These are phyloP conservation scores for Synanceia verrucosa DNA, from an alignment of 2,797 vertebrate genomes.

Conservation along the genomic window DNA sequence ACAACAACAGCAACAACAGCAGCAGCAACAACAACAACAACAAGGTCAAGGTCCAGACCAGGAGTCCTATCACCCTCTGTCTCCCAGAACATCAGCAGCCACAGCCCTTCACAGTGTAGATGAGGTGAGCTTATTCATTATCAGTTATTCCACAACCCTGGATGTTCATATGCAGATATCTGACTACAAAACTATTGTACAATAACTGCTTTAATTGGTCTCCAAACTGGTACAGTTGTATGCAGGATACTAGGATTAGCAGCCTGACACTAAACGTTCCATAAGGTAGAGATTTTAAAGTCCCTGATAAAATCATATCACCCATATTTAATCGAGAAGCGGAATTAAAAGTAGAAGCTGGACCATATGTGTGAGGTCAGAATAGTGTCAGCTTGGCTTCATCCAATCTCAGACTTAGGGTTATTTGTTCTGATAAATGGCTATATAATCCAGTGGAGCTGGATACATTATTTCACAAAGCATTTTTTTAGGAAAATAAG, in stretches of 20 bases:
- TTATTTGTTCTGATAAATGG: no score
- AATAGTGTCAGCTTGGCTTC: neutral
- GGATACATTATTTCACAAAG: no score
- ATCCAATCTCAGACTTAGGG: no score
- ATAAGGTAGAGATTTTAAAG: neutral
- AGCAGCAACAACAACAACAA: conserved; percentile 79
- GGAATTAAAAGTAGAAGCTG: neutral
- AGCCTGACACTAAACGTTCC: neutral
- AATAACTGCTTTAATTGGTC: neutral
- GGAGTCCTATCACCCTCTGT: conserved; percentile 90
- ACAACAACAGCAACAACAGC: conserved; percentile 86
- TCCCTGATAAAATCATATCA: neutral
- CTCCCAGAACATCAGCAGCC: conserved; percentile 90
- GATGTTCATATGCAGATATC: no score
- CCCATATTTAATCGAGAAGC: neutral
- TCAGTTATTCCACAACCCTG: no score
- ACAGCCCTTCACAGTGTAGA: conserved; percentile 96
- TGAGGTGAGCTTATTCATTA: conserved; percentile 85
- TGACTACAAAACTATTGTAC: no score
- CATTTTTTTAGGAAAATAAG: no score
- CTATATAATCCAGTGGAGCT: no score
- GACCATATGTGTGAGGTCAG: no score
- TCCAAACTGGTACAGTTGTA: neutral
- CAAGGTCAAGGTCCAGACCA: conserved; percentile 85
- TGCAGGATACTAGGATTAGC: neutral